Base-by-base conservation (phyloP, 2,113 vertebrate genomes). In the Pleuronectes platessa region DNA sequence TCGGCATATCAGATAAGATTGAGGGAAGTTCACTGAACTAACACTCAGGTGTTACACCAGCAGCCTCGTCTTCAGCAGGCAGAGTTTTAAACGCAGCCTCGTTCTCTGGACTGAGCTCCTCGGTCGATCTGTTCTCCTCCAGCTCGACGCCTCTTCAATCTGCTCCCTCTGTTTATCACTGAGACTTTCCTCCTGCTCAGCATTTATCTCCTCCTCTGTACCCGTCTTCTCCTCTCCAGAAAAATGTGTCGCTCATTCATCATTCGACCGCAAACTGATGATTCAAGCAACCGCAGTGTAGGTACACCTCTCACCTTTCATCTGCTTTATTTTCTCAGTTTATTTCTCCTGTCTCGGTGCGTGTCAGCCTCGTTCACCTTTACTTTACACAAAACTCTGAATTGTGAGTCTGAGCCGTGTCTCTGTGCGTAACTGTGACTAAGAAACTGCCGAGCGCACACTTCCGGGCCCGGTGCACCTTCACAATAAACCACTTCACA, bases 401-500 rank as follows among this genome's bases (percentile, higher is more conserved):
- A 68, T 78, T 56, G 73, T 26, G 60, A 72, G 71, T 68, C 66
- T 26, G 64, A 81, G 68, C 42, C 27, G 18, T 26, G 71, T 42
- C 65, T 83, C 58, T 78, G 78, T 74, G 59, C 6, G 47, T 78
- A 69, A 61, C 78, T 85, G 77, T 84, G 83, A 88, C 88, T 87
- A 85, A 91, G 86, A 68, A 67, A 76, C 83, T 74, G 86, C 76
- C 31, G 20, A 77, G 60, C 71, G 67, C 64, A 83, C 83, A 83
- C 83, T 87, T 83, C 74, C 62, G 63, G 78, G 74, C 18, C 53
- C 53, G 24, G 68, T 77, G 70, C 78, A 65, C 70, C 71, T 84
- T 79, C 66, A 81, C 71, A 87, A 83, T 79, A 86, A 89, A 85
- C 76, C 61, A 64, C 74, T 81, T 49, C 71, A 76, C 73, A 74